A percentile compares a stretch with the other conserved stretches of the same genome.
These are phyloP conservation scores for Drosophila sordidula DNA, from an alignment of 2,888 invertebrate genomes.

Conservation along the genomic window DNA sequence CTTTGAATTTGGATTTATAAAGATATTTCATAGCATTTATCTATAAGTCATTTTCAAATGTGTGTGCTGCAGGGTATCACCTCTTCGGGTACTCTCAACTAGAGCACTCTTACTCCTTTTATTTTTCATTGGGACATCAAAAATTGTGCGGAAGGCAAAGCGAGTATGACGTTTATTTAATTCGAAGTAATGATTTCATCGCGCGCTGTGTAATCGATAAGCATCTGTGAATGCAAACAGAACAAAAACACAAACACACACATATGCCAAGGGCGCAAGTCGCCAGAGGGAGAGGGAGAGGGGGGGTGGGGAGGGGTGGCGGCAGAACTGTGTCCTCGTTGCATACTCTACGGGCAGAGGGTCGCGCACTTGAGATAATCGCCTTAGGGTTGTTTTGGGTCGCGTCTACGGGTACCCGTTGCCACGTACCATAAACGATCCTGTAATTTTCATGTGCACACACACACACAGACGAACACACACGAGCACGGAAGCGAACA, in stretches of 20 bases:
- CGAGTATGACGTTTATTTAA: slow-evolving; percentile 85
- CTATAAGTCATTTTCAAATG: too few species aligned
- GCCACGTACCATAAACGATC: slow-evolving; percentile 75
- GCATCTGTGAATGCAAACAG: slow-evolving; percentile 71
- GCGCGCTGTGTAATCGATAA: slow-evolving; percentile 83
- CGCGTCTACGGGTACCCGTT: slow-evolving; percentile 47
- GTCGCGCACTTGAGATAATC: slow-evolving; percentile 82
- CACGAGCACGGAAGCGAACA: too few species aligned
- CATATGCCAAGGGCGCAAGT: slow-evolving; percentile 5
- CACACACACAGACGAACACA: neutral
- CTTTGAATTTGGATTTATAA: too few species aligned
- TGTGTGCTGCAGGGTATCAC: slow-evolving; percentile 2
- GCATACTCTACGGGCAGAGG: slow-evolving; percentile 60
- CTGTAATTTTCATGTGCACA: slow-evolving; percentile 65
- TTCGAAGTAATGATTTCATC: slow-evolving; percentile 84
- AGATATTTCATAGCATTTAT: too few species aligned
- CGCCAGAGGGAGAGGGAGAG: neutral
- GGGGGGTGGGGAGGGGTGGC: neutral
- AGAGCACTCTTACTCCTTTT: slow-evolving; percentile 2
- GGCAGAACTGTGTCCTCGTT: slow-evolving; percentile 39
- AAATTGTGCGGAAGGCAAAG: slow-evolving; percentile 73
- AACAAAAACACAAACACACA: slow-evolving; percentile 22
- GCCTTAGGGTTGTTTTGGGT: slow-evolving; percentile 82
- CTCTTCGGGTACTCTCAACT: neutral
- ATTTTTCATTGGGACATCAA: slow-evolving; percentile 71